Evolutionary conservation across 35 echinoderm and acorn worm genomes (phyloP), one percentile per base, ranked within the genome.

Genomic region (Lytechinus pictus): DNA sequence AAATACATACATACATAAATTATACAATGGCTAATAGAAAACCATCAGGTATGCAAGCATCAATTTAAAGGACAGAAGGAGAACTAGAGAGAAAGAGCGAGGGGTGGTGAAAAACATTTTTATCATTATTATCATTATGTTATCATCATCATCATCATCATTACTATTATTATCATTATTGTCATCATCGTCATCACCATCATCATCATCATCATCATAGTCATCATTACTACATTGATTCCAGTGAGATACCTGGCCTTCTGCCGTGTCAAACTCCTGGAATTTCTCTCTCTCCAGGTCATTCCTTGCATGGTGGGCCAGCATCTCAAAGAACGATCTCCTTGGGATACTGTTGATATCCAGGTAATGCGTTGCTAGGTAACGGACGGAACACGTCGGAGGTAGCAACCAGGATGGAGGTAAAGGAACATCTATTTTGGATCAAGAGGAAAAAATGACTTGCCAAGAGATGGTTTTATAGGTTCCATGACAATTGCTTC

Each of bases 321-420:
- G 61, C 54, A 99, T 66, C 94, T 99, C 97, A 96, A 98, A 99
- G 97, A 99, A 99, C 54, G 96, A 99, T 44, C 98, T 94, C 94
- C 98, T 97, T 95, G 98, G 98, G 27, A 99, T 95, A 58, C 96
- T 94, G 95, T 97, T 99, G 92, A 99, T 97, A 89, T 99, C 98
- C 21, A 99, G 86, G 56, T 97, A 97, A 55, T 97, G 66, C 10
- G 97, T 95, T n/a, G 97, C 98, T 54, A 99, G 94, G 61, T 99
- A 95, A 14, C 94, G 89, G 10, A 98, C n/a, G n/a, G 96, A 92
- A 86, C 98, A 97, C 4, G 87, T 56, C 86, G 54, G 96, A 4
- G 97, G 96, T 61, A 99, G 58, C 19, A 96, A 89, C 94, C 96
- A 99, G 2, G 91, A 57, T 27, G 72, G 95, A 54, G 98, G 98